Conservation (phyloP, 2,888 invertebrate genomes). For the Tenthredo scrophulariae region DNA sequence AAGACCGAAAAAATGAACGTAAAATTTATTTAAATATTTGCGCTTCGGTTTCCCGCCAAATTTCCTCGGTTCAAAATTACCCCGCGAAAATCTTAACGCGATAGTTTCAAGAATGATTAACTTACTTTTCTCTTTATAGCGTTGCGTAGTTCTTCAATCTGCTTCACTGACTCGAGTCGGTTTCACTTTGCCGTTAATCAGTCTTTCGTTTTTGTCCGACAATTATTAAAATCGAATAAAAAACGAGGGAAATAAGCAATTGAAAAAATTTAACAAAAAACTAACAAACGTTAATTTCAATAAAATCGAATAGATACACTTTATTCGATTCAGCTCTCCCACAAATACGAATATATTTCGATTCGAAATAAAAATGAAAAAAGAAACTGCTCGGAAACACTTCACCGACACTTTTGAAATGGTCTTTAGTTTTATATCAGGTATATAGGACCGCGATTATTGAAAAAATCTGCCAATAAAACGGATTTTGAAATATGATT, state of each 20-base stretch:
- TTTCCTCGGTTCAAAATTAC: not conserved
- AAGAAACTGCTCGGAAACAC: not conserved
- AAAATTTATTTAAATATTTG: not conserved
- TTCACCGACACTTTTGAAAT: conserved; percentile 42
- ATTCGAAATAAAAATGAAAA: not conserved
- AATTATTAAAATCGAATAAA: not conserved
- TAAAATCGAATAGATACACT: not conserved
- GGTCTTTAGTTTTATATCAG: not conserved
- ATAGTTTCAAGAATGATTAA: not conserved
- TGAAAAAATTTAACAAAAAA: not conserved
- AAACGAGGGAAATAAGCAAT: not conserved
- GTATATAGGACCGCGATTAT: not conserved
- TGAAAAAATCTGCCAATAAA: not conserved
- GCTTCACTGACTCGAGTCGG: conserved; percentile 27
- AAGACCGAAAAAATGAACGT: not conserved
- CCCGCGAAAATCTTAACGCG: conserved; percentile 11
- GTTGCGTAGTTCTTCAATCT: conserved; percentile 30
- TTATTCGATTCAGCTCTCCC: not conserved
- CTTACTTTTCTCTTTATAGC: conserved; percentile 14
- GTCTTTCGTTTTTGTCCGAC: not conserved
- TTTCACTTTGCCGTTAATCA: conserved; percentile 14
- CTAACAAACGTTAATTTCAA: not conserved
- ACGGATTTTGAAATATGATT: not conserved
- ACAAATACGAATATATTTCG: not conserved
- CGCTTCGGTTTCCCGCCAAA: conserved; percentile 19